Percentiles rank a stretch among this genome's conserved stretches.
Evolutionary conservation across 2,797 vertebrate species (phyloP).

Genomic region (Setipinna tenuifilis): DNA sequence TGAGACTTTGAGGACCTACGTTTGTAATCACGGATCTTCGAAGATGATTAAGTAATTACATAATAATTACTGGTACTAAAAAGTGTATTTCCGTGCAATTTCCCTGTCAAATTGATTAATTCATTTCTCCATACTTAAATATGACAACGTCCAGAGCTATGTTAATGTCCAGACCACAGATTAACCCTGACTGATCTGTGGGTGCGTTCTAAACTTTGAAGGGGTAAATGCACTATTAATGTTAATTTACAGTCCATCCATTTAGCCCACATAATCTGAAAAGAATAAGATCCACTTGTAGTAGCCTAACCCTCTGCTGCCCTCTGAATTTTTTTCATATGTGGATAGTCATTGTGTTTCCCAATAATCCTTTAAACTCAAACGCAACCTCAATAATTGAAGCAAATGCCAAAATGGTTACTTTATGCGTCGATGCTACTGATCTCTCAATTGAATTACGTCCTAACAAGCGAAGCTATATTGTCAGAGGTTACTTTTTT

Average conservation of each 20-base stretch:
- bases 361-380: neutral
- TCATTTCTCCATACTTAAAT: neutral
- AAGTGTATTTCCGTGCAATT: neutral
- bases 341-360: neutral
- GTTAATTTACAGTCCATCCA: constrained; percentile 44
- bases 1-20: neutral
- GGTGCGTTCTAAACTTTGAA: constrained; percentile 41
- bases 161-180: constrained; percentile 48
- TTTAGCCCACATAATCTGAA: constrained; percentile 40
- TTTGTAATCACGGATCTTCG: neutral
- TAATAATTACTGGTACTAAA: neutral
- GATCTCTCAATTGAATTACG: constrained; percentile 56
- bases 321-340: neutral
- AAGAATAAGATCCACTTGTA: neutral
- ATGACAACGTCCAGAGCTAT: neutral
- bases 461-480: constrained; percentile 24
- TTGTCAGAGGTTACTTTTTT: neutral
- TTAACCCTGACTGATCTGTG: constrained; percentile 52
- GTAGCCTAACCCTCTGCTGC: neutral
- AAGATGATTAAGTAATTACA: neutral
- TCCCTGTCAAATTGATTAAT: too few relatives aligned
- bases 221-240: constrained; percentile 43
- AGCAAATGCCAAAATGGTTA: constrained; percentile 48
- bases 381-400: constrained; percentile 31
- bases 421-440: constrained; percentile 42